Evolutionary conservation across 2,797 vertebrate genomes (phyloP).

Genomic region (Scarus forsteni): DNA sequence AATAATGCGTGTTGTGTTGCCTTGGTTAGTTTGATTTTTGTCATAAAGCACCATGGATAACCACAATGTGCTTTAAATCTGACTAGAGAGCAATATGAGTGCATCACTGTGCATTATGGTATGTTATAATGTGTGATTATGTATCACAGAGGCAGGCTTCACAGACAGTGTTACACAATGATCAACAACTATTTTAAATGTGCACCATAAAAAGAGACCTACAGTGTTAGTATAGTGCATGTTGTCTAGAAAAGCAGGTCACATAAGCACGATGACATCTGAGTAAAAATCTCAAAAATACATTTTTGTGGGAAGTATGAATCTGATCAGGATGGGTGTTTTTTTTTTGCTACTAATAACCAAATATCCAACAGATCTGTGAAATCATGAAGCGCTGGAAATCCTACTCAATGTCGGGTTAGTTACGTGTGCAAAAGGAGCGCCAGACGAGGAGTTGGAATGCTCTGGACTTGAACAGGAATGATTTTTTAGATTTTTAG

Average conservation of each 20-base stretch:
- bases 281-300: conserved; percentile 1
- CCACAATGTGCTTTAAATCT: no score
- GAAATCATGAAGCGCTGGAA: conserved; percentile 45
- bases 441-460: conserved; percentile 73
- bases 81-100: no score
- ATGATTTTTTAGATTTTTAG: conserved; percentile 74
- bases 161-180: no score
- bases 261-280: conserved; percentile 39
- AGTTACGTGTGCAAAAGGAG: conserved; percentile 59
- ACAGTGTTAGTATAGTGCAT: conserved; percentile 59
- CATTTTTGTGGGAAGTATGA: conserved; percentile 15
- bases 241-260: conserved; percentile 52
- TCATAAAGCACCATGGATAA: no score
- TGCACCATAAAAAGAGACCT: conserved; percentile 38
- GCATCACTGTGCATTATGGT: no score
- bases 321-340: conserved; percentile 26
- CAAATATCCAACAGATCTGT: conserved; percentile 49
- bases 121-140: no score
- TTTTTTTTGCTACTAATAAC: conserved; percentile 40
- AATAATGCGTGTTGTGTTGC: no score
- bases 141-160: no score
- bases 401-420: conserved; percentile 44
- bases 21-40: no score
- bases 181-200: conserved; percentile 10
- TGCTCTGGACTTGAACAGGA: conserved; percentile 77